Base-by-base conservation (phyloP, 1,140 invertebrate genomes). In the Alviniconcha marisindica region DNA sequence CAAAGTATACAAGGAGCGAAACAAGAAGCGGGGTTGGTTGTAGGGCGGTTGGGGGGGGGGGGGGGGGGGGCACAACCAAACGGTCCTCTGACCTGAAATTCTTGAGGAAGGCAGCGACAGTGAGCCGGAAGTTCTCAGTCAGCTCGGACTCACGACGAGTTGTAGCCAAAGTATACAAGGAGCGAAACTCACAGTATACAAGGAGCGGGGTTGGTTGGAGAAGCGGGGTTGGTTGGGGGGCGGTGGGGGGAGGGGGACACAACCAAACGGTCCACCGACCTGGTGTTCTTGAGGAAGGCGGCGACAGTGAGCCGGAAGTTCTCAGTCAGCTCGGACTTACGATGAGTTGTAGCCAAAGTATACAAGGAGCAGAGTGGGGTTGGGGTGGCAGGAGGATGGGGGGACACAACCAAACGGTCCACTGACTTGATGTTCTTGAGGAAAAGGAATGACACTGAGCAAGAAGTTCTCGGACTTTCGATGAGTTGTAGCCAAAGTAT, bases 381-480 rank as follows among this genome's bases (percentile, higher is more conserved):
- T 7, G 28, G 21, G 7, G 21, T 5, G 28, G 0, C 21, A n/a
- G n/a, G n/a, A 7, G 56, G 21, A 7, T 14, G 28, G 15, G 28
- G 7, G 24, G 18, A 24, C 0, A n/a, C 7, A n/a, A 7, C 7
- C 56, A 5, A 21, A 12, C 7, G 48, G 7, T 51, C n/a, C 28
- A 74, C 91, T 94, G 92, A 99, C 98, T 96, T 98, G 84, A 97
- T 96, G 92, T 98, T 98, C 77, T 95, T 96, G 7, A 99, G 93
- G 81, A 97, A 95, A n/a, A 0, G 97, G 97, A 73, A 99, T 94
- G 33, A 69, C 63, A 28, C 96, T 96, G 92, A 97, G 96, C 97
- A 98, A 99, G 66, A 99, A 95, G 90, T 98, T 97, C 94, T 99
- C 98, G 0, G 98, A 96, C 96, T 99, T 99, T 42, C 99, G 44